phyloP scores from a whole-genome alignment of 23 tunicate species.

The Ciona savignyi region DNA sequence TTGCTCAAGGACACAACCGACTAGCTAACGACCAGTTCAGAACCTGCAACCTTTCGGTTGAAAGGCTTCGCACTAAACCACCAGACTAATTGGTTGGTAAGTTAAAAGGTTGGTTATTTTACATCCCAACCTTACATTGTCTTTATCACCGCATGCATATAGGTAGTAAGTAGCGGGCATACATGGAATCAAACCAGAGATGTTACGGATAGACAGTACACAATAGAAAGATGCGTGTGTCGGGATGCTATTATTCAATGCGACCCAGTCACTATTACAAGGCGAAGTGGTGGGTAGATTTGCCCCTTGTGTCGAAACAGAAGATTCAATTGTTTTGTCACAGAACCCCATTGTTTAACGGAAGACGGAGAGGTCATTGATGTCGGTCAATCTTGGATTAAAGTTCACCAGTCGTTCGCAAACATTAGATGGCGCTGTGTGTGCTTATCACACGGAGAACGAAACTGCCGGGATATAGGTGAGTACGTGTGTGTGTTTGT shows the following conservation, averaged over 20 bases:
- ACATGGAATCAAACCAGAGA: constrained; percentile 80
- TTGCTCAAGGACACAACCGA: too few species aligned
- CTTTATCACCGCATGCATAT: too few species aligned
- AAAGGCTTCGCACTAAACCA: too few species aligned
- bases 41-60: too few species aligned
- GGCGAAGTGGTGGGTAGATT: constrained; percentile 19
- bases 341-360: constrained; percentile 87
- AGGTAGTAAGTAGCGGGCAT: constrained; percentile 88
- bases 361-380: constrained; percentile 43
- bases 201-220: constrained; percentile 12
- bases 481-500: too few species aligned
- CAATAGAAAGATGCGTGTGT: constrained; percentile 63
- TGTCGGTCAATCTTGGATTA: constrained; percentile 65
- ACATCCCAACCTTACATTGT: too few species aligned
- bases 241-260: constrained; percentile 74
- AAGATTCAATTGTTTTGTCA: background rate
- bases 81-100: too few species aligned
- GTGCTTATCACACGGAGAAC: constrained; percentile 43
- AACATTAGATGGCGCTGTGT: constrained; percentile 50
- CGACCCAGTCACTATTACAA: constrained; percentile 22
- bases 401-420: constrained; percentile 30
- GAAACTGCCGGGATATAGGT: constrained; percentile 51
- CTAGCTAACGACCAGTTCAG: too few species aligned
- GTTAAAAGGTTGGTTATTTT: too few species aligned
- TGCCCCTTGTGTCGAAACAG: background rate